Evolutionary conservation across 2,797 vertebrate species (phyloP), one percentile per base, ranked within the genome.

Genomic region (Chromobotia macracanthus): DNA sequence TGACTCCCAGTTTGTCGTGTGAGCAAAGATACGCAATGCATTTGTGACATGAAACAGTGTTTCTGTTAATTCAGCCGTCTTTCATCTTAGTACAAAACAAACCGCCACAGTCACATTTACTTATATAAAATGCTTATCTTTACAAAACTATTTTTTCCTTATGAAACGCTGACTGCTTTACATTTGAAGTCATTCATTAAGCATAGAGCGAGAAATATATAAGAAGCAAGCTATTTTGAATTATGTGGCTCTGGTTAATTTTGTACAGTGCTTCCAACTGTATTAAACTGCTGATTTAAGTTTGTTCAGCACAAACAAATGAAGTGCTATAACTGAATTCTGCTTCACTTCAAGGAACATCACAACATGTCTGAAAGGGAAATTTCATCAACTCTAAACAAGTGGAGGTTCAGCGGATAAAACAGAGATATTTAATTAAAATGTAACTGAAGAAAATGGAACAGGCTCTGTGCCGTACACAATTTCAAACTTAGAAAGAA

Each of bases 271-370:
- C 46, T 76, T 83, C 23, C 76, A 82, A 81, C 70, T 13, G 38
- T 46, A 75, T 75, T 66, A 56, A 82, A 74, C 10, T 76, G 73
- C 76, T 84, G 85, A 86, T 84, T 79, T 82, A 67, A 73, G 77
- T 21, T 44, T 23, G 56, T 46, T 68, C 35, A 35, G 28, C 60
- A 69, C 53, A 69, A 84, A 82, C 48, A 84, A 82, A 80, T 68
- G 63, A 82, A 64, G 73, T 55, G 18, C 75, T 70, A 64, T 68
- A 73, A 81, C 61, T 50, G 12, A 35, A 21, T 28, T 53, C 63
- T 74, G 50, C 38, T 70, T 48, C 66, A 61, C 51, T 41, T 73
- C 6, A 81, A 81, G 53, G 58, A 76, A 75, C 82, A 35, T 35
- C 60, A 61, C 18, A 60, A 68, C 28, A 50, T 13, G 23, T 68